Conservation (phyloP, 1,140 invertebrate genomes). For the Subanguina moxae region DNA sequence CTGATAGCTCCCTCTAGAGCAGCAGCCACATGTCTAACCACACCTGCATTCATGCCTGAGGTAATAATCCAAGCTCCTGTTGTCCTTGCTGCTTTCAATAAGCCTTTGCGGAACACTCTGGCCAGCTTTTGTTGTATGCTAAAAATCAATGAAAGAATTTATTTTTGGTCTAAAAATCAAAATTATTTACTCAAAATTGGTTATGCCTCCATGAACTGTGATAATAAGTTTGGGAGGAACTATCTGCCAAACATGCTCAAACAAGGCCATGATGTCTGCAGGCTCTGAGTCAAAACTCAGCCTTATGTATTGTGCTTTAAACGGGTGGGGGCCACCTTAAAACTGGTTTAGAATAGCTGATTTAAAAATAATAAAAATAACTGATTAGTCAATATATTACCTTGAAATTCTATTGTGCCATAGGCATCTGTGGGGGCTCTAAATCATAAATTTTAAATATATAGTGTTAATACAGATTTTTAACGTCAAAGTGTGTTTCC, state of each 20-base stretch:
- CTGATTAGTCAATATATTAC: constrained; percentile 9
- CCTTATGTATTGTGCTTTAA: constrained; percentile 89
- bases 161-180: neutral
- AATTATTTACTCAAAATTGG: constrained; percentile 74
- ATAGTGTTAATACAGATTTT: too few relatives aligned
- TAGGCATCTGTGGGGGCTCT: constrained; percentile 77
- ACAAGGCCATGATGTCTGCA: constrained; percentile 81
- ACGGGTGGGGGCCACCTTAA: constrained; percentile 75
- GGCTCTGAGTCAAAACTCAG: constrained; percentile 86
- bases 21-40: constrained; percentile 23
- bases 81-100: constrained; percentile 90
- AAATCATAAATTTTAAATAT: too few relatives aligned
- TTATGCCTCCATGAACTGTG: constrained; percentile 90
- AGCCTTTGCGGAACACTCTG: constrained; percentile 83
- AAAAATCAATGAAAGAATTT: constrained; percentile 11
- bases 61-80: constrained; percentile 96
- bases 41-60: constrained; percentile 86
- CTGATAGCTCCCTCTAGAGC: constrained; percentile 24
- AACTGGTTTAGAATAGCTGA: neutral
- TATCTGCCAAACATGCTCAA: constrained; percentile 87
- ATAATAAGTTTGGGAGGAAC: constrained; percentile 93
- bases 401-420: constrained; percentile 94
- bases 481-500: constrained; percentile 14
- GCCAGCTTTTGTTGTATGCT: constrained; percentile 83
- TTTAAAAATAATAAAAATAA: neutral